Evolutionary conservation across 2,888 invertebrate genomes (phyloP), one percentile per base, ranked within the genome.

Genomic region (Crossocerus cetratus): DNA sequence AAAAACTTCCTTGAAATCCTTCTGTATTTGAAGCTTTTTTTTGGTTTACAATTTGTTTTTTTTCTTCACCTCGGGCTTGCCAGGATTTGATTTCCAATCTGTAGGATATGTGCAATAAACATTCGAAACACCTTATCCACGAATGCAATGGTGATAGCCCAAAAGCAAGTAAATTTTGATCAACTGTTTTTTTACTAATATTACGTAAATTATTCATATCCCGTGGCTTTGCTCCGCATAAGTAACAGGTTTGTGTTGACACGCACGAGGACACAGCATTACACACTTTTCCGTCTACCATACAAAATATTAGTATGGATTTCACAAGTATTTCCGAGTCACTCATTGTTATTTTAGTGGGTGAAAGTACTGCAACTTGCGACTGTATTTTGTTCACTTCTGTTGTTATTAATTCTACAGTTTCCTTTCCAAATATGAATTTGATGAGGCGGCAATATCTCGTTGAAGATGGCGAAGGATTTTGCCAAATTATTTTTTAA

Each of bases 121-220:
- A 77, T 61, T 80, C 79, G 49, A 76, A 80, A 5, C 68, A 72
- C 14, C 70, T 54, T 8, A 80, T 81, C 76, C 76, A 78, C 21
- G 58, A 45, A 66, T 78, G 77, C 22, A 80, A 59, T 11, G 61
- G 58, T 42, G 76, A 80, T 20, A 77, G 16, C 32, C 77, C 76
- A 59, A 73, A 69, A 14, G 56, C 11, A 49, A 77, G 69, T 23
- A 69, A 44, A 18, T 45, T 53, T 59, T 45, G 11, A 16, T 63
- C 22, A 23, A 74, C 45, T 64, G 53, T 14, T 44, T 18, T 65
- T 62, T 63, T 20, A 42, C 62, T 32, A 59, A 66, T 56, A 44
- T 53, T 59, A 23, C 77, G 65, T n/a, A 74, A 62, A 45, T 75
- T 56, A 45, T 75, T 77, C 43, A 79, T 73, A 44, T 76, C 53